Evolutionary conservation across 2,888 invertebrate species (phyloP), one percentile per base, ranked within the genome.

Genomic region (Orthosia cruda): DNA sequence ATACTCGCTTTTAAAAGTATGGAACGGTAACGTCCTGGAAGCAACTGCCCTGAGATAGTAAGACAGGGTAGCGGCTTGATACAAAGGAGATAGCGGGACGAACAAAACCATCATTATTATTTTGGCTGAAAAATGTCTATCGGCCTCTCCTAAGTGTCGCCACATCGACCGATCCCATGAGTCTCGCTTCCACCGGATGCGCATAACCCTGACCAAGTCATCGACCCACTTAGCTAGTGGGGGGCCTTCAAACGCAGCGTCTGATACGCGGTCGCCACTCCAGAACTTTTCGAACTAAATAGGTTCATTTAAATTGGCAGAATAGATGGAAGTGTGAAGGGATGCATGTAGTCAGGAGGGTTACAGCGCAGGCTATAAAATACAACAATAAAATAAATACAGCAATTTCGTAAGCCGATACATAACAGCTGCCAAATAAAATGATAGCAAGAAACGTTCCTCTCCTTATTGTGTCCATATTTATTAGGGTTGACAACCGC

Each of bases 401-500:
- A 26, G n/a, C 15, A 80, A 63, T 58, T 52, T 57, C 15, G 4
- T 55, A 52, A 73, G 26, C n/a, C 55, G 40, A 50, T 58, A 71
- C 66, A 66, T 50, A 72, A 74, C 71, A 74, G 63, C 70, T 67
- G 68, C 62, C 71, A 59, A 83, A 86, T 80, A 84, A 73, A 77
- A 74, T 61, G 9, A 70, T 63, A 64, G 61, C 55, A n/a, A 20
- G 54, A 71, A 71, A 52, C 45, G 57, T 50, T 52, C 52, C 47
- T 18, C 45, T 55, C 61, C 50, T 61, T 75, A 64, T 65, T 71
- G 57, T 57, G 49, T 71, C 68, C 59, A 76, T 84, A 88, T 88
- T 82, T 87, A 87, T 81, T 72, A 83, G 61, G 82, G 83, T 78
- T 81, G 88, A 78, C 87, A 80, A 68, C 78, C 81, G 82, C 77